phyloP scores from a whole-genome alignment of 2,113 vertebrate genomes.

The Chionodraco myersi region DNA sequence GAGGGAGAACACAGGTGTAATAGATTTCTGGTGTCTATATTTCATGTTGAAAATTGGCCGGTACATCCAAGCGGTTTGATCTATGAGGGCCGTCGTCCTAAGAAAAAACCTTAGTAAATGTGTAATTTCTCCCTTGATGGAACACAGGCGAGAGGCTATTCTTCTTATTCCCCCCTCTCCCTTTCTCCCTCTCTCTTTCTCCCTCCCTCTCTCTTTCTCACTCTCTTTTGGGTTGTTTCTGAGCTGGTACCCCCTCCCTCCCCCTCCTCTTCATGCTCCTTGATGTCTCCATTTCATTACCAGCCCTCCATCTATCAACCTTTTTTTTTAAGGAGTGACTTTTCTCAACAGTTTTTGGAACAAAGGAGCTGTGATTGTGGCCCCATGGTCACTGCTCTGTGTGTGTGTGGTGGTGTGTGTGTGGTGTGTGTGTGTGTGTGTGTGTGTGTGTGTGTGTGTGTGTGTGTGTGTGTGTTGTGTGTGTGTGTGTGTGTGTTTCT shows the following conservation, averaged over 20 bases:
- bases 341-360: slow-evolving; percentile 84
- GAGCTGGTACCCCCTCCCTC: slow-evolving; percentile 80
- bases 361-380: slow-evolving; percentile 21
- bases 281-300: slow-evolving; percentile 99
- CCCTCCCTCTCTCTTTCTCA: slow-evolving; percentile 72
- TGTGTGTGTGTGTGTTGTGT: slow-evolving; percentile 62
- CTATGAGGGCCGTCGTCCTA: slow-evolving; percentile 99
- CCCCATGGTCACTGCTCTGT: slow-evolving; percentile 39
- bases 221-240: slow-evolving; percentile 79
- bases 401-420: too few species aligned
- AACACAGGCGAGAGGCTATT: slow-evolving; percentile 96
- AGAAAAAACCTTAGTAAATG: slow-evolving; percentile 99
- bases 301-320: slow-evolving; percentile 95
- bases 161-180: slow-evolving; percentile 89
- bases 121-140: slow-evolving; percentile 99
- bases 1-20: slow-evolving; percentile 89
- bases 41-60: slow-evolving; percentile 99
- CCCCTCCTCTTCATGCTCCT: slow-evolving; percentile 92
- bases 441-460: neutral
- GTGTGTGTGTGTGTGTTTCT: neutral
- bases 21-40: slow-evolving; percentile 99
- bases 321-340: slow-evolving; percentile 89
- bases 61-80: slow-evolving; percentile 96
- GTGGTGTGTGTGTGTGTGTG: slow-evolving; percentile 51
- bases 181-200: slow-evolving; percentile 44